These are phyloP conservation scores for Drosophila tanythrix DNA, from an alignment of 2,888 invertebrate genomes.

Conservation along the genomic window DNA sequence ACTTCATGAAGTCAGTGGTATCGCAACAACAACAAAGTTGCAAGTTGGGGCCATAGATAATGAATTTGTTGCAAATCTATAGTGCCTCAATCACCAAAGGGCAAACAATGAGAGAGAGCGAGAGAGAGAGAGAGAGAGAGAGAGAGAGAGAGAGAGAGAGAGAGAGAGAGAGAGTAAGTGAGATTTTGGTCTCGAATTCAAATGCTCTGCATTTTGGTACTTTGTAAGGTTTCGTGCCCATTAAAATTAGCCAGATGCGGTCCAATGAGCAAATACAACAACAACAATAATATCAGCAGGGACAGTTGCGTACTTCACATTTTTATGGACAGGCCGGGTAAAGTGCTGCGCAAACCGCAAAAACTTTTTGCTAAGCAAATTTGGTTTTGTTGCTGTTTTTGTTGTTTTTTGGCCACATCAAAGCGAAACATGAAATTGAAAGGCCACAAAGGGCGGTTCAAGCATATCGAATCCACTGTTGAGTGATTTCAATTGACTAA, in stretches of 20 bases:
- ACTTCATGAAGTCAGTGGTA: constrained; percentile 21
- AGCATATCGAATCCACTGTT: constrained; percentile 59
- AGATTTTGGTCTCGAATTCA: not conserved
- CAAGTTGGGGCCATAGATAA: constrained; percentile 30
- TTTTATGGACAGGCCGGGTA: constrained; percentile 46
- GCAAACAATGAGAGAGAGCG: not conserved
- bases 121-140: not conserved
- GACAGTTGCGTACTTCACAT: constrained; percentile 58
- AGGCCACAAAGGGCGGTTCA: constrained; percentile 69
- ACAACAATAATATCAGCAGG: constrained; percentile 6
- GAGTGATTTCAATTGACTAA: constrained; percentile 80
- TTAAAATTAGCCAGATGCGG: constrained; percentile 47
- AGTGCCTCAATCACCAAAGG: constrained; percentile 6
- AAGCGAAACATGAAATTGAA: constrained; percentile 69
- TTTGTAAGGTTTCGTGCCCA: constrained; percentile 16
- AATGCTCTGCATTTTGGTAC: constrained; percentile 20
- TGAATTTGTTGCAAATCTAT: constrained; percentile 40
- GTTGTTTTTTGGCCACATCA: constrained; percentile 64
- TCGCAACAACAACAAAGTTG: constrained; percentile 34
- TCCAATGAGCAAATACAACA: constrained; percentile 58
- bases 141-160: not conserved
- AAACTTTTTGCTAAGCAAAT: constrained; percentile 67
- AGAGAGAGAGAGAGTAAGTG: not conserved
- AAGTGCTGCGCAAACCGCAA: constrained; percentile 67
- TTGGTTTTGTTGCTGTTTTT: constrained; percentile 29